These are phyloP conservation scores for Hippocampus mohnikei DNA, from an alignment of 2,113 vertebrate species.

Conservation along the genomic window DNA sequence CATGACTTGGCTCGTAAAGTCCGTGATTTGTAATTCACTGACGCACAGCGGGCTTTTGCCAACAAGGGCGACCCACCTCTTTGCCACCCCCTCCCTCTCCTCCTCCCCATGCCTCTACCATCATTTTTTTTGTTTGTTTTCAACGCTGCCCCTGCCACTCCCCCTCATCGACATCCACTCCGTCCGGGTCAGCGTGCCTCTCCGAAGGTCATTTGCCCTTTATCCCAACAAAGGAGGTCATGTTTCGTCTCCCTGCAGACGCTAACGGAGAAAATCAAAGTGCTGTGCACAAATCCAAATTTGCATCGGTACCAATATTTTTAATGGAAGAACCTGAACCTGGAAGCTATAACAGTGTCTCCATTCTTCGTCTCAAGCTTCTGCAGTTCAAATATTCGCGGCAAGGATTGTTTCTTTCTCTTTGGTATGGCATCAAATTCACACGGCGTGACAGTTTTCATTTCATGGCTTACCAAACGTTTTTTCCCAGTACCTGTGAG, in stretches of 20 bases:
- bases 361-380: too few species aligned
- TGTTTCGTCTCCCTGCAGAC: conserved; percentile 42
- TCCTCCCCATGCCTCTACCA: neutral
- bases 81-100: conserved; percentile 1
- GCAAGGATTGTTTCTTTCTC: neutral
- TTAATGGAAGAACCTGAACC: neutral
- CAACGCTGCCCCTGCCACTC: conserved; percentile 24
- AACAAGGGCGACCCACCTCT: conserved; percentile 39
- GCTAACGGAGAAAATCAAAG: neutral
- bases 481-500: too few species aligned
- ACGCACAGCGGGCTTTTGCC: conserved; percentile 17
- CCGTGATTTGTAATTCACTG: conserved; percentile 57
- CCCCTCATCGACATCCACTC: conserved; percentile 22
- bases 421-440: neutral
- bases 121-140: conserved; percentile 4
- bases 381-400: neutral
- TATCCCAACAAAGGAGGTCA: conserved; percentile 38
- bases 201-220: conserved; percentile 45
- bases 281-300: neutral
- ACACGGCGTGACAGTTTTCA: too few species aligned
- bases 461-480: too few species aligned
- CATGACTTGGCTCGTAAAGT: conserved; percentile 38
- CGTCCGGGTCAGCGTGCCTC: conserved; percentile 35
- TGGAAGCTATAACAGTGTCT: neutral
- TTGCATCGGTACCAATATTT: neutral